Base-by-base conservation (phyloP, 2,888 invertebrate genomes). In the Leptinotarsa tumamoca region DNA sequence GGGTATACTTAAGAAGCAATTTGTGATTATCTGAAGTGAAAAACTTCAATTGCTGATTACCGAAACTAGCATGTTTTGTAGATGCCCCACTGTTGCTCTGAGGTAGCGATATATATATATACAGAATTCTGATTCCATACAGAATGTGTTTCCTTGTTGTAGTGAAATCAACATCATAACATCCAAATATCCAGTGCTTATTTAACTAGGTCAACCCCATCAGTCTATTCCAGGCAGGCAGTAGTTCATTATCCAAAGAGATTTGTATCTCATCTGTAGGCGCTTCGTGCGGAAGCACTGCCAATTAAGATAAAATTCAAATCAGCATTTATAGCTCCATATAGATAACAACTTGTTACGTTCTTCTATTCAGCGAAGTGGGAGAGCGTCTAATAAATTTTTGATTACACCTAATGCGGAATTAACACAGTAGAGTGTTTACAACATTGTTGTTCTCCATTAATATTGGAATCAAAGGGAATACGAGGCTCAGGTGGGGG, bases 281-380 rank as follows among this genome's bases (percentile, higher is more conserved):
- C 56, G 43, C 56, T 33, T 1, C 69, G 17, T n/a, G 61, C 70
- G 70, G 70, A 70, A 51, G 70, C 58, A 51, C 70, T 70, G 70
- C 70, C 70, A 70, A 70, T 70, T 70, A 58, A 70, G 70, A 70
- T 70, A 70, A 70, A 70, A 61, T 58, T 70, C 70, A 70, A 70
- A 70, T 70, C 61, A 70, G 54, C 70, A 70, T 70, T 70, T 54
- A 70, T 70, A 49, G 70, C 58, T 70, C 63, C n/a, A 63, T 43
- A 43, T 43, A 63, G 27, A 27, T 43, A 63, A 63, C 63, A 63
- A 63, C 63, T 63, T 63, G 63, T 63, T 63, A 63, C 33, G 63
- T 63, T 63, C 63, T 63, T 63, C n/a, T 43, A 63, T 63, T 43
- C 63, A 43, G n/a, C 23, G 23, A 58, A 58, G 23, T 58, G 43